Conservation (phyloP, 2,797 vertebrate species). For the Pipistrellus kuhlii region DNA sequence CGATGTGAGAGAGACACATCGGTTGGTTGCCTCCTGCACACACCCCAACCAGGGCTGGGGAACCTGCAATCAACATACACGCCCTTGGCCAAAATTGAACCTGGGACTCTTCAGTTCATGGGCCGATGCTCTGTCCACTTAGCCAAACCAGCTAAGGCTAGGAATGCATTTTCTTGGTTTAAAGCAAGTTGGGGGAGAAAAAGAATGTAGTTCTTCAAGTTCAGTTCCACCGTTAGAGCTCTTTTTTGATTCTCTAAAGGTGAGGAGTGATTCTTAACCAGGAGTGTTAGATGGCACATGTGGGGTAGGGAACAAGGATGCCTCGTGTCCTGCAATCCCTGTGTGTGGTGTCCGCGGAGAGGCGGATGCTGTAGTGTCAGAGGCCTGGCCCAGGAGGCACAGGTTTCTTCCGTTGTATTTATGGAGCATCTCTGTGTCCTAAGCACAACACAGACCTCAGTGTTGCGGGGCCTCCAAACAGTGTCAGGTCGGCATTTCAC, state of each 20-base stretch:
- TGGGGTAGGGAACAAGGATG: too few species aligned
- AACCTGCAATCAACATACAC: too few species aligned
- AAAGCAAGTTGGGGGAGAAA: not conserved
- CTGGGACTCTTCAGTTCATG: too few species aligned
- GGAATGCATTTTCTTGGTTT: not conserved
- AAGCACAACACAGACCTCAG: not conserved
- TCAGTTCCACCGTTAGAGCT: not conserved
- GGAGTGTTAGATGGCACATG: not conserved
- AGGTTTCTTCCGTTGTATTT: not conserved
- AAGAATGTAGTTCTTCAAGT: not conserved
- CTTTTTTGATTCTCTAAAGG: not conserved
- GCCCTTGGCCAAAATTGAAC: too few species aligned
- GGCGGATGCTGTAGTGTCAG: not conserved
- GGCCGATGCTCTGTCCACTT: too few species aligned
- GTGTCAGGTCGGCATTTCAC: not conserved
- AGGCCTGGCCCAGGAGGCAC: not conserved
- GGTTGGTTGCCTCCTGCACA: too few species aligned
- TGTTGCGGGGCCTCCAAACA: not conserved
- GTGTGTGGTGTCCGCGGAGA: not conserved
- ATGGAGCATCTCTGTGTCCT: not conserved
- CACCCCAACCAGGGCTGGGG: too few species aligned
- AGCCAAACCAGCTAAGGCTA: not conserved
- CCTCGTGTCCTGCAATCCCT: not conserved
- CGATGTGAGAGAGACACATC: too few species aligned
- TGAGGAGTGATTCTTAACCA: not conserved